These are phyloP conservation scores for Holothuria scabra DNA, from an alignment of 53 echinoderm and acorn worm genomes.

Conservation along the genomic window DNA sequence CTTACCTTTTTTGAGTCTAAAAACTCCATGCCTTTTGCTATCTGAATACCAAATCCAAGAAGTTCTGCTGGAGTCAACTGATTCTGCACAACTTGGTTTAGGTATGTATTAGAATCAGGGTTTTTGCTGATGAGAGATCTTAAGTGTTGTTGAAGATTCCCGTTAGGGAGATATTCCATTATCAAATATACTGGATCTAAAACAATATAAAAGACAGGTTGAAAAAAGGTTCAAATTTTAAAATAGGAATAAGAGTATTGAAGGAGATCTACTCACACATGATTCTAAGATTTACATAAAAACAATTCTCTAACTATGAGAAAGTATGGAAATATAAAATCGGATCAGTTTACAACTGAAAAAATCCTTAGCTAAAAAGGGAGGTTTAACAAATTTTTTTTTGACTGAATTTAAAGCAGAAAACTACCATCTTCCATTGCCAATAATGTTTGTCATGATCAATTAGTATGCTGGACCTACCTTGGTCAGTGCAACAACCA, in stretches of 20 bases:
- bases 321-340: too few relatives aligned
- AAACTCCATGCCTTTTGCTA: constrained; percentile 80
- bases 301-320: too few relatives aligned
- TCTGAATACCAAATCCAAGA: constrained; percentile 64
- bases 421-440: too few relatives aligned
- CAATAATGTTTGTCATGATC: too few relatives aligned
- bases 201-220: neutral
- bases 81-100: constrained; percentile 20
- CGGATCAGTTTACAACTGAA: too few relatives aligned
- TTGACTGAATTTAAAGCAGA: too few relatives aligned
- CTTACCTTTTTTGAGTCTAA: constrained; percentile 64
- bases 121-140: constrained; percentile 46
- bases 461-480: constrained; percentile 37
- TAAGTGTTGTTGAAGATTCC: constrained; percentile 72
- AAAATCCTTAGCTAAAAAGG: too few relatives aligned
- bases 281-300: too few relatives aligned
- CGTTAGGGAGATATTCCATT: constrained; percentile 77
- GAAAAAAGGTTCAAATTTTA: too few relatives aligned
- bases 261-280: too few relatives aligned
- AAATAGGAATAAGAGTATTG: too few relatives aligned
- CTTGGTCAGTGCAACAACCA: constrained; percentile 73
- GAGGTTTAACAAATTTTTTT: too few relatives aligned
- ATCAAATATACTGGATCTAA: constrained; percentile 81
- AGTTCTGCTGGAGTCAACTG: constrained; percentile 66
- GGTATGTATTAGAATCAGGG: neutral